Evolutionary conservation across 2,888 invertebrate species (phyloP).

Genomic region (Nemotelus nigrinus): DNA sequence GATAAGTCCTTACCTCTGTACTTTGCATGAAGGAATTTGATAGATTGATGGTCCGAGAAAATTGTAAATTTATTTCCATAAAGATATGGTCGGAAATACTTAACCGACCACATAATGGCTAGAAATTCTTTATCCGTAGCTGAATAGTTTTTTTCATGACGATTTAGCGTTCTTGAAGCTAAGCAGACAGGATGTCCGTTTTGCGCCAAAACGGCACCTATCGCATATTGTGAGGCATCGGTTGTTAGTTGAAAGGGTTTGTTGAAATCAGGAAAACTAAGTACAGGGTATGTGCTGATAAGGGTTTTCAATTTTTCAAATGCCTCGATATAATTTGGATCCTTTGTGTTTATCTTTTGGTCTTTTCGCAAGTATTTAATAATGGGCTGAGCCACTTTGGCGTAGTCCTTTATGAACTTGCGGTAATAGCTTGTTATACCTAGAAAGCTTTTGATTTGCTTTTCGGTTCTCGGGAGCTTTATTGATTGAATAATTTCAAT

Average conservation of each 20-base stretch:
- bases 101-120: conserved; percentile 5
- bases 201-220: conserved; percentile 4
- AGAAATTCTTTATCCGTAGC: no score
- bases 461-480: neutral
- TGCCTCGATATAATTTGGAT: neutral
- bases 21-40: conserved; percentile 43
- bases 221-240: conserved; percentile 7
- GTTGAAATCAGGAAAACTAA: neutral
- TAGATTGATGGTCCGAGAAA: conserved; percentile 30
- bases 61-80: no score
- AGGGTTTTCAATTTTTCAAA: conserved; percentile 13
- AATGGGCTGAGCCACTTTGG: neutral
- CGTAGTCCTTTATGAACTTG: neutral
- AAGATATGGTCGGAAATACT: no score
- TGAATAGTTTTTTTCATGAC: conserved; percentile 16
- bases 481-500: neutral
- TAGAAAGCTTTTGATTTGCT: neutral
- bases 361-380: neutral
- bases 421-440: neutral
- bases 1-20: conserved; percentile 43
- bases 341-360: neutral
- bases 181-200: conserved; percentile 7
- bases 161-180: neutral
- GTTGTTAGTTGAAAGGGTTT: neutral
- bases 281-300: neutral